phyloP scores from a whole-genome alignment of 2,797 vertebrate genomes.

The Nyctalus aviator region DNA sequence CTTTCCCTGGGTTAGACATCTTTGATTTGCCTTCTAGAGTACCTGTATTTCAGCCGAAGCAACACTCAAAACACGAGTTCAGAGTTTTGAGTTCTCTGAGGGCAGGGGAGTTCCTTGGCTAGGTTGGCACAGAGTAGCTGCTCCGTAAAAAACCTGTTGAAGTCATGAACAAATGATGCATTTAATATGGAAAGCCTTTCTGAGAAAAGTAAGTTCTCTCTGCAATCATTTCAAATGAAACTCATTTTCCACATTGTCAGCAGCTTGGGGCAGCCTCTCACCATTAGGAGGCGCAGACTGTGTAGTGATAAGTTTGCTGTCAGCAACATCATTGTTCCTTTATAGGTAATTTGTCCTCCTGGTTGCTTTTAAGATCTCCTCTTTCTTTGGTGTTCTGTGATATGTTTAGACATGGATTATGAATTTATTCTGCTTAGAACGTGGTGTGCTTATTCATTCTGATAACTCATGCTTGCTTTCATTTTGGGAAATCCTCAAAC shows the following conservation, averaged over 20 bases:
- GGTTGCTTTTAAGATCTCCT: slow-evolving; percentile 56
- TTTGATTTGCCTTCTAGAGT: not conserved
- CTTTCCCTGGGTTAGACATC: not conserved
- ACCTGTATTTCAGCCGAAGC: not conserved
- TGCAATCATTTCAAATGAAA: slow-evolving; percentile 1
- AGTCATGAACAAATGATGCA: not conserved
- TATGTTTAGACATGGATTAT: not conserved
- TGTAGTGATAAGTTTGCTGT: slow-evolving; percentile 27
- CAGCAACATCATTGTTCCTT: not conserved
- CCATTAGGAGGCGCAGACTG: not conserved
- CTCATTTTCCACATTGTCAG: not conserved
- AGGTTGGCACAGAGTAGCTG: not conserved
- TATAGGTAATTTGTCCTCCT: slow-evolving; percentile 49
- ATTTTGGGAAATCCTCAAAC: slow-evolving; percentile 37
- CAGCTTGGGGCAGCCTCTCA: slow-evolving; percentile 25
- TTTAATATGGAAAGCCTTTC: not conserved
- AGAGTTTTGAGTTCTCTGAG: not conserved
- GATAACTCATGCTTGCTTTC: slow-evolving; percentile 23
- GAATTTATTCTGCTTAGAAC: slow-evolving; percentile 4
- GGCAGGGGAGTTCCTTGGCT: not conserved
- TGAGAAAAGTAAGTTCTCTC: not conserved
- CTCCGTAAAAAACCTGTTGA: slow-evolving; percentile 29
- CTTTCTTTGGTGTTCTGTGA: not conserved
- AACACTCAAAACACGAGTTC: not conserved
- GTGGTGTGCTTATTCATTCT: slow-evolving; percentile 23